phyloP scores from a whole-genome alignment of 2,888 invertebrate genomes.

The Folsomia candida region DNA sequence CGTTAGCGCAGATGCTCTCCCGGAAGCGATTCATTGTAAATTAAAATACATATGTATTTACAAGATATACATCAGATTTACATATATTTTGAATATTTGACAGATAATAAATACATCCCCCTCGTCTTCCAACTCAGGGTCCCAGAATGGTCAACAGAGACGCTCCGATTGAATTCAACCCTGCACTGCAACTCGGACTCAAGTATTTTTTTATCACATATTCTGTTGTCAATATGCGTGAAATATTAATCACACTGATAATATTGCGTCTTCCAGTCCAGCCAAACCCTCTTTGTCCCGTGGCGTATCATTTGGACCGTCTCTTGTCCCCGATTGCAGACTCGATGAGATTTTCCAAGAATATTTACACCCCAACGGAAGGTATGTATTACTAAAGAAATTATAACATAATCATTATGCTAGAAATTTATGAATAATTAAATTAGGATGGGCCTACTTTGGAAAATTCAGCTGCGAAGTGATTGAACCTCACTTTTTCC shows the following conservation, averaged over 20 bases:
- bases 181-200: slow-evolving; percentile 23
- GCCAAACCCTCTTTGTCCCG: slow-evolving; percentile 22
- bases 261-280: too few species aligned
- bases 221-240: too few species aligned
- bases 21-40: slow-evolving; percentile 14
- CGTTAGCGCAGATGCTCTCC: background rate
- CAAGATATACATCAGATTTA: too few species aligned
- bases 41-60: too few species aligned
- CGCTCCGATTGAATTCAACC: slow-evolving; percentile 23
- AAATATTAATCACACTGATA: too few species aligned
- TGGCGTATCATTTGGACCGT: slow-evolving; percentile 24
- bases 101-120: slow-evolving; percentile 25
- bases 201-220: too few species aligned
- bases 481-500: slow-evolving; percentile 35
- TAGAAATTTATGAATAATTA: too few species aligned
- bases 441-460: background rate
- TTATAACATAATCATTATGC: too few species aligned
- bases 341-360: slow-evolving; percentile 30
- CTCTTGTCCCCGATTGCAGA: slow-evolving; percentile 20
- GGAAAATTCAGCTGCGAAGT: slow-evolving; percentile 31
- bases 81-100: too few species aligned
- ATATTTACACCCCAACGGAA: slow-evolving; percentile 23
- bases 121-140: slow-evolving; percentile 26
- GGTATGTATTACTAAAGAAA: slow-evolving; percentile 27
- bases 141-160: slow-evolving; percentile 21